Evolutionary conservation across 53 echinoderm and acorn worm genomes (phyloP).

Genomic region (Echinometra lucunter): DNA sequence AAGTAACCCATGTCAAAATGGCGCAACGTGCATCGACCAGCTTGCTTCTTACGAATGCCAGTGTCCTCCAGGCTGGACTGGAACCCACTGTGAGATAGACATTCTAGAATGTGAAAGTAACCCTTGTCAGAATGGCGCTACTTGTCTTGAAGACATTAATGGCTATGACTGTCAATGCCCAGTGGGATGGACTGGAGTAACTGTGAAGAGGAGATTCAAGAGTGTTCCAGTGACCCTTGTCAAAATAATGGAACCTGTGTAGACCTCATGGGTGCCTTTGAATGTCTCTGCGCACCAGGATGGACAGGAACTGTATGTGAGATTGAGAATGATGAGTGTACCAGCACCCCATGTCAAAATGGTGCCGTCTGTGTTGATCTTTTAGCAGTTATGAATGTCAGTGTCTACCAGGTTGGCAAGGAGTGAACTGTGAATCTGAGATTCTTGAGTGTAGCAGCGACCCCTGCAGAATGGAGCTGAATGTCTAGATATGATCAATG

Average conservation of each 20-base stretch:
- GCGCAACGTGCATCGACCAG: slow-evolving; percentile 71
- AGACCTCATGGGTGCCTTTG: slow-evolving; percentile 67
- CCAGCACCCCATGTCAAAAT: slow-evolving; percentile 79
- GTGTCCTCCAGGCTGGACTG: slow-evolving; percentile 69
- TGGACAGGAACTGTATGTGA: slow-evolving; percentile 78
- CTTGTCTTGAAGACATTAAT: slow-evolving; percentile 68
- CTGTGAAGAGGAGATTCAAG: slow-evolving; percentile 79
- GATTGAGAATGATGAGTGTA: slow-evolving; percentile 81
- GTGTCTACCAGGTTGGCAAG: slow-evolving; percentile 50
- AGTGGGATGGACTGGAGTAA: slow-evolving; percentile 77
- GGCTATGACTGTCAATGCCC: slow-evolving; percentile 71
- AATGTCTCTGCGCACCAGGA: slow-evolving; percentile 78
- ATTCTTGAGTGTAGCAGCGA: slow-evolving; percentile 79
- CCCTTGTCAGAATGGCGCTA: slow-evolving; percentile 85
- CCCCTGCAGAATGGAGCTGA: slow-evolving; percentile 80
- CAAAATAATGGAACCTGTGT: slow-evolving; percentile 81
- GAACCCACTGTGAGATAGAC: slow-evolving; percentile 70
- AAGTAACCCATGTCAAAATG: slow-evolving; percentile 70
- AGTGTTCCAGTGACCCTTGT: slow-evolving; percentile 82
- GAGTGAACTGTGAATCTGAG: slow-evolving; percentile 72
- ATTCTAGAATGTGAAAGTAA: slow-evolving; percentile 66
- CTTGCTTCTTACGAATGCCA: slow-evolving; percentile 67
- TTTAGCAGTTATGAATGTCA: slow-evolving; percentile 31
- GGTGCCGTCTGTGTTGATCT: slow-evolving; percentile 30
- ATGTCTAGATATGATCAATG: slow-evolving; percentile 79